Evolutionary conservation across 2,797 vertebrate species (phyloP), one percentile per base, ranked within the genome.

Genomic region (Enteromius treurensis): DNA sequence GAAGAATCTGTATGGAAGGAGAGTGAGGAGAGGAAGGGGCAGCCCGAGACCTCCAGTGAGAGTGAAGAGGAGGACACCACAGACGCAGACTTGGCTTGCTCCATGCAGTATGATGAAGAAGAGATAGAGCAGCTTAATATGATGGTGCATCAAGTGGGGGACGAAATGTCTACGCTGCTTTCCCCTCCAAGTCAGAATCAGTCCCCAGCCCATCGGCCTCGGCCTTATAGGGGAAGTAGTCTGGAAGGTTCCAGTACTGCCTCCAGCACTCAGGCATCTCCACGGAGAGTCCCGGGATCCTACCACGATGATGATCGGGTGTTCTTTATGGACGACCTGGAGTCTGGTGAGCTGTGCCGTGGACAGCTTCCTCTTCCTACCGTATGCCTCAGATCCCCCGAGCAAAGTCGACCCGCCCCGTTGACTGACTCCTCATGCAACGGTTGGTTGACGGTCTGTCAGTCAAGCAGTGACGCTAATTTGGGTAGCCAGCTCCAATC

Each of bases 31-130:
- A 88, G 87, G 77, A 91, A 89, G 49, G 84, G n/a, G 68, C 73
- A 32, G 45, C 68, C 40, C 0, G 79, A 70, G 8, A 64, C 75
- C 11, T 70, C 37, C 4, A 73, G 64, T 26, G 82, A 83, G 32
- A 70, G 37, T 17, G 82, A 79, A 78, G 92, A 95, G 84, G 94
- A 94, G 17, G 73, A 79, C 73, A 89, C 93, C 58, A 92, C 95
- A 10, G 97, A 97, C 79, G 93, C 94, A 0, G 97, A 99, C 83
- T 93, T 99, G 88, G 97, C 97, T 70, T 99, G 98, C 93, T 99
- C 98, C 79, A 97, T 99, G 97, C 98, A 99, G 93, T 97, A 98
- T 0, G 98, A 99, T 8, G 97, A 98, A 82, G 97, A 98, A 92
- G 98, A 99, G 87, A 92, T 98, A 79, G 97, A 99, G 88, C 96